Evolutionary conservation across 2,797 vertebrate genomes (phyloP), one percentile per base, ranked within the genome.

Genomic region (Chromis chromis): DNA sequence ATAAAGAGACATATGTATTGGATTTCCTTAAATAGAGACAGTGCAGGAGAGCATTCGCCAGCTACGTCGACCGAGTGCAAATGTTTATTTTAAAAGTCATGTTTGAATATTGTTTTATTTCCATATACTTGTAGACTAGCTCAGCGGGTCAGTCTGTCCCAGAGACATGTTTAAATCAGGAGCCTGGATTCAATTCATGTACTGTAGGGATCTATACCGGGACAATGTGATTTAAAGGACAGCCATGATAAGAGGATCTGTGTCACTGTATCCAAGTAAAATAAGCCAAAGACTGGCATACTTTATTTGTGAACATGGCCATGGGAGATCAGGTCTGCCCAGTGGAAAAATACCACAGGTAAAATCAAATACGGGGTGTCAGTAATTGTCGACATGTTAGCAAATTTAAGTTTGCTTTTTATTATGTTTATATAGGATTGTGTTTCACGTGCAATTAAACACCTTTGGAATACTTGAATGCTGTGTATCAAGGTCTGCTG

Each of bases 91-190:
- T 87, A 88, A 91, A 89, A 89, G 82, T 68, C 75, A 88, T 87
- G 79, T 86, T 89, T 87, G 77, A 89, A 91, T 91, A 89, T 91
- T 93, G 85, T 88, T 93, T 86, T 88, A 89, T 93, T 90, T 92
- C 87, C 83, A 86, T 89, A 83, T 82, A 86, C 75, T 88, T 82
- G 74, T 70, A 74, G 79, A 58, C 72, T 87, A 81, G 55, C 65
- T 69, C 62, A 75, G 89, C 79, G 49, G 82, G 76, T 31, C 9
- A 70, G 73, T 88, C 65, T 83, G 62, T 81, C 66, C 70, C 19
- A 60, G 50, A 31, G 53, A 67, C 14, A 36, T 77, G 76, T 79
- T 85, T 82, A 81, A 72, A 73, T 57, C n/a, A 77, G 70, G 59
- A 60, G 78, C 72, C 91, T 88, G 52, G 12, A 80, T 78, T 88